Conservation (phyloP, 2,113 vertebrate species). For the Tichodroma muraria region DNA sequence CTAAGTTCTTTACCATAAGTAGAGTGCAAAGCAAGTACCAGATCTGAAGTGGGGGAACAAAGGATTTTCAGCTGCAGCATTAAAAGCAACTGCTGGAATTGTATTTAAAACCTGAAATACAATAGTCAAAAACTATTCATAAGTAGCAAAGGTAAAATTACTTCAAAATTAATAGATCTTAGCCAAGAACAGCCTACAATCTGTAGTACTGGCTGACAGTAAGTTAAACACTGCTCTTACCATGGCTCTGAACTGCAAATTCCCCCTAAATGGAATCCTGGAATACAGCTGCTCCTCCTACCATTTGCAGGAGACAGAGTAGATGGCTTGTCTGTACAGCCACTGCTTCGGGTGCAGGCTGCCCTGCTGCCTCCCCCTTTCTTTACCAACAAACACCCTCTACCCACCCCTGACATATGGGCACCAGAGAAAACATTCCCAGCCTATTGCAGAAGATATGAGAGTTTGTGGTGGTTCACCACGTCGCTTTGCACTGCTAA, state of each 20-base stretch:
- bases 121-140: background rate
- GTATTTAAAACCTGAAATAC: background rate
- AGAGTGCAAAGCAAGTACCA: background rate
- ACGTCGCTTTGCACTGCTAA: background rate
- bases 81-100: background rate
- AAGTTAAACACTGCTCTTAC: background rate
- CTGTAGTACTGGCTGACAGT: background rate
- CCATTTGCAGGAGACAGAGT: background rate
- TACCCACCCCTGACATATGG: rapidly evolving
- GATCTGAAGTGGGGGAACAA: background rate
- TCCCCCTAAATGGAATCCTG: background rate
- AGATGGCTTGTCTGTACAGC: background rate
- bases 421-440: background rate
- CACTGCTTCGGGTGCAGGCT: background rate
- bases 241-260: background rate
- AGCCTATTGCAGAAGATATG: background rate
- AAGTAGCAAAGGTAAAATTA: background rate
- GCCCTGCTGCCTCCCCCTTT: background rate
- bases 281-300: background rate
- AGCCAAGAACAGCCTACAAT: background rate
- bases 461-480: background rate
- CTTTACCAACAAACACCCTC: background rate
- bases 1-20: background rate
- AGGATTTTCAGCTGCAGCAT: background rate
- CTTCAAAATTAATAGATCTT: background rate